Base-by-base conservation (phyloP, 2,888 invertebrate species). In the Amblyjoppa fuscipennis region DNA sequence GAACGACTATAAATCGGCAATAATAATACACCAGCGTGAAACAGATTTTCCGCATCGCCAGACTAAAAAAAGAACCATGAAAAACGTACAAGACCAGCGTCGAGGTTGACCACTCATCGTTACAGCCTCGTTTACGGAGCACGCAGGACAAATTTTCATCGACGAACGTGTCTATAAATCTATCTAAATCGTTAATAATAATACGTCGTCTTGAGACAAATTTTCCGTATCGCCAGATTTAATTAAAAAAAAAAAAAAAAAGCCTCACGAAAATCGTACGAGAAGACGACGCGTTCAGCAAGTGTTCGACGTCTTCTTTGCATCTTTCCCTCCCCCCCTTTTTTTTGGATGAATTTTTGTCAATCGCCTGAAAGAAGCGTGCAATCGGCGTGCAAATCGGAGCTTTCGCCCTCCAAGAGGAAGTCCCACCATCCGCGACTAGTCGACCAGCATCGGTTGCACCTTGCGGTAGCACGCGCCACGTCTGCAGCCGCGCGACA, bases 391-490 rank as follows among this genome's bases (percentile, higher is more conserved):
- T 45, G 45, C 0, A 45, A 45, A 45, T 25, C 3, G 34, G 7
- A 51, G 34, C 51, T 45, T 25, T 59, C 59, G 59, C 25, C 53
- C 16, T 49, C 64, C 41, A 38, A 59, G 70, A 79, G 69, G 68
- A 80, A 71, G 61, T 61, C 71, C 71, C 66, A 83, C 76, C 80
- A 76, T 66, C 69, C 76, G 64, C 49, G 77, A 68, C 71, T 80
- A 77, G 61, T 69, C 34, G 68, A 71, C 66, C 66, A 80, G 73
- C 68, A 68, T 38, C 53, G 68, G 83, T 86, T 87, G 81, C 89
- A 91, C 90, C 90, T 91, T 91, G 88, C 89, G 75, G 68, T 49
- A 82, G 81, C 86, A 87, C 84, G 85, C 83, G 81, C 56, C 73
- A 25, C 25, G 51, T 38, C 1, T 70, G 11, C 64, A 78, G 81